Evolutionary conservation across 2,888 invertebrate species (phyloP).

Genomic region (Chirona hameri): DNA sequence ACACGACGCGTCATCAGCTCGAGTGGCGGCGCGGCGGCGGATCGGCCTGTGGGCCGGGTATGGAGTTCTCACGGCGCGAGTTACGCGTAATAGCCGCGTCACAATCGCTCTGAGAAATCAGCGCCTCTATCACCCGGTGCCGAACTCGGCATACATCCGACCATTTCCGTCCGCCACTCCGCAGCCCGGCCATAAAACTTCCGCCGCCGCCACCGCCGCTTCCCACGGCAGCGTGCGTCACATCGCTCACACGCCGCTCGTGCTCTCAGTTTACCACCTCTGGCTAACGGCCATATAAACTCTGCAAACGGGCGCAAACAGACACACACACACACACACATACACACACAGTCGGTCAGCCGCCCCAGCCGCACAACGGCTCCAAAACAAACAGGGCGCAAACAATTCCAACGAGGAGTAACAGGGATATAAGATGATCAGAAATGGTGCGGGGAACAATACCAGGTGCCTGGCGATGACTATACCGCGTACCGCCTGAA

Average conservation of each 20-base stretch:
- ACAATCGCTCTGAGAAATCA: too few species aligned
- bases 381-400: neutral
- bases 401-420: neutral
- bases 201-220: too few species aligned
- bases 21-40: too few species aligned
- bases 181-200: too few species aligned
- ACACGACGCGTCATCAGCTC: too few species aligned
- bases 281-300: neutral
- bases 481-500: neutral
- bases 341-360: neutral
- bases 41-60: too few species aligned
- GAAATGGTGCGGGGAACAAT: neutral
- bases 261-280: neutral
- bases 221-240: too few species aligned
- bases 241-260: neutral
- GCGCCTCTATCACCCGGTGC: too few species aligned
- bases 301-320: constrained; percentile 10
- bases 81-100: too few species aligned
- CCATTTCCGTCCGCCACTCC: too few species aligned
- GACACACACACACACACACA: neutral
- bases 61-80: too few species aligned
- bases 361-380: neutral
- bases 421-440: neutral
- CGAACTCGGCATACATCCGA: too few species aligned
- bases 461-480: neutral